Percentiles rank a stretch among this genome's conserved stretches.
Evolutionary conservation across 1,140 invertebrate genomes (phyloP).

Genomic region (Zaprionus gabonicus): DNA sequence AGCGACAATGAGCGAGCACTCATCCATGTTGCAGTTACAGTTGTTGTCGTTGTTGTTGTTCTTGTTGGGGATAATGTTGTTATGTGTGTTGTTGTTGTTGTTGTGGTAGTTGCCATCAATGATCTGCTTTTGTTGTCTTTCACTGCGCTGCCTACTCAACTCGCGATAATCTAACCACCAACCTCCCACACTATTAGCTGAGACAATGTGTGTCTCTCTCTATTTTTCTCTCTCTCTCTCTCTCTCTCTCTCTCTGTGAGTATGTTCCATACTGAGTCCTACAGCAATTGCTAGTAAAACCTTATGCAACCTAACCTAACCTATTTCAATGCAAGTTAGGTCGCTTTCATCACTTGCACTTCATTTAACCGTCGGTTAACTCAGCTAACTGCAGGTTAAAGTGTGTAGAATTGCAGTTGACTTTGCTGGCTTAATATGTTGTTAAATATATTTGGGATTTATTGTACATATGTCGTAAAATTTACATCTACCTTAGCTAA

Average conservation of each 20-base stretch:
- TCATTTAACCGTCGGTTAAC: too few relatives aligned
- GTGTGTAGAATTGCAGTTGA: too few relatives aligned
- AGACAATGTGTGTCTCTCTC: neutral
- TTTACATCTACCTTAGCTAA: too few relatives aligned
- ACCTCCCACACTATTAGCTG: neutral
- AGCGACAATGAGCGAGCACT: conserved; percentile 27
- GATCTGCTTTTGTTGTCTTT: conserved; percentile 36
- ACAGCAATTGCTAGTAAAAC: too few relatives aligned
- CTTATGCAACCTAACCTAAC: neutral
- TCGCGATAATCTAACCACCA: conserved; percentile 1
- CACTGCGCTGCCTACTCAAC: conserved; percentile 11
- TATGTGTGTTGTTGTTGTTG: neutral
- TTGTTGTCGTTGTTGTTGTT: neutral
- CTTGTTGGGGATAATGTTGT: neutral
- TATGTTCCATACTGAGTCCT: neutral
- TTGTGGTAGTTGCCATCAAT: conserved; percentile 28
- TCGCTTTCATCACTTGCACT: too few relatives aligned
- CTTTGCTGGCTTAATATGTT: too few relatives aligned
- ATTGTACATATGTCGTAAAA: too few relatives aligned
- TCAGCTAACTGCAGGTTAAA: too few relatives aligned
- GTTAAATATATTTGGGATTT: too few relatives aligned
- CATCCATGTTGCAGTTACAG: conserved; percentile 4
- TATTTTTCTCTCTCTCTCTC: neutral
- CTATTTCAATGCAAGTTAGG: too few relatives aligned
- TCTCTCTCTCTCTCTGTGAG: neutral